Base-by-base conservation (phyloP, 2,797 vertebrate genomes). In the Ctenosaura bakeri region DNA sequence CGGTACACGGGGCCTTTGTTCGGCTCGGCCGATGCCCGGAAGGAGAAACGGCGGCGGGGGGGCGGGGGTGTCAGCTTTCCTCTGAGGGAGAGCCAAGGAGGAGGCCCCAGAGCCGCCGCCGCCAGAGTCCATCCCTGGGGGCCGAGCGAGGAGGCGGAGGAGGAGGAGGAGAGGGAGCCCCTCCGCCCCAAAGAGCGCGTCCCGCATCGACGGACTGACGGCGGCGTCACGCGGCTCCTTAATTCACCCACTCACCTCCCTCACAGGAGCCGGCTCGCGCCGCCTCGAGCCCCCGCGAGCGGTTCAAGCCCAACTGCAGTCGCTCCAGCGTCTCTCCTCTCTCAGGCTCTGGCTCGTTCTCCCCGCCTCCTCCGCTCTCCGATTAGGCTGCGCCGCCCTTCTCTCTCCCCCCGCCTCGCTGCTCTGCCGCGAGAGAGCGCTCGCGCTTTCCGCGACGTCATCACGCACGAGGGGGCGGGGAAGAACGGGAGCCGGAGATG, bases 1-100 rank as follows among this genome's bases (percentile, higher is more conserved):
- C 5, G 35, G 54, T 38, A 20, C 46, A 29, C 50, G 59, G 54
- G 89, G 79, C 69, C 85, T 87, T 90, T 87, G 89, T 90, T 90
- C 71, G 79, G 80, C 32, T 82, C 85, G 26, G 88, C 46, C 73
- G 82, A n/a, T 66, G 88, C 59, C 83, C 85, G 89, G 56, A 83
- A 90, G 77, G 38, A 74, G 50, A n/a, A 9, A 54, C 5, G 52
- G 66, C 32, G 10, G 50, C 35, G 24, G 7, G 0, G 4, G 4
- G 54, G 35, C 2, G n/a, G 18, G 18, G 29, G 56, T 22, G 81
- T 62, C 59, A 29, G 10, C 5, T 46, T 83, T 62, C 35, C n/a
- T 64, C 50, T 14, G 16, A 18, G 74, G 24, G 22, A 32, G 29
- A 42, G 32, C 77, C 8, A 18, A 56, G 83, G 14, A 86, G 77